A percentile compares a stretch with the other conserved stretches of the same genome.
Conservation (phyloP, 2,888 invertebrate species). For the Tipula confusa region DNA sequence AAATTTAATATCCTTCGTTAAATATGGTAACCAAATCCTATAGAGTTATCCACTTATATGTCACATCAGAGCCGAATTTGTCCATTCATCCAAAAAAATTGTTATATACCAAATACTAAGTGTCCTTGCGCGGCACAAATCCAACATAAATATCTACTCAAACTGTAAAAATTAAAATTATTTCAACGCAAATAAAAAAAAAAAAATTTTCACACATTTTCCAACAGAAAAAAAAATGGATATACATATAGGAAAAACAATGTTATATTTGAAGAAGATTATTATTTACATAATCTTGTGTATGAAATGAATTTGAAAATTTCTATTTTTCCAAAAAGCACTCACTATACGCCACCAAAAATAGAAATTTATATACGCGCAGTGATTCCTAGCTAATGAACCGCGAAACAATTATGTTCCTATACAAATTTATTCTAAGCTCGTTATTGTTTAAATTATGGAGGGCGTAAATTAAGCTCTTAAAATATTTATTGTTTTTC, state of each 20-base stretch:
- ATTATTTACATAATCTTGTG: slow-evolving; percentile 3
- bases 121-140: background rate
- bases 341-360: background rate
- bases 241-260: background rate
- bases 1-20: no score
- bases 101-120: no score
- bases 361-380: background rate
- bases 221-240: background rate
- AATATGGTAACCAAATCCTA: no score
- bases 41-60: no score
- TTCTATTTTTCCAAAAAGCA: background rate
- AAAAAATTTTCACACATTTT: background rate
- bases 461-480: no score
- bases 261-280: background rate
- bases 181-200: background rate
- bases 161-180: background rate
- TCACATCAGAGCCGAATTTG: no score
- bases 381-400: no score
- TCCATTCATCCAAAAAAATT: no score
- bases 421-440: no score
- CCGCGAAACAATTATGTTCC: no score
- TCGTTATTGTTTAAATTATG: no score
- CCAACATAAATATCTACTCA: background rate
- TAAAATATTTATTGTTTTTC: no score
- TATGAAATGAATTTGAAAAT: background rate